Evolutionary conservation across 2,888 invertebrate species (phyloP), one percentile per base, ranked within the genome.

Genomic region (Trichopria drosophilae): DNA sequence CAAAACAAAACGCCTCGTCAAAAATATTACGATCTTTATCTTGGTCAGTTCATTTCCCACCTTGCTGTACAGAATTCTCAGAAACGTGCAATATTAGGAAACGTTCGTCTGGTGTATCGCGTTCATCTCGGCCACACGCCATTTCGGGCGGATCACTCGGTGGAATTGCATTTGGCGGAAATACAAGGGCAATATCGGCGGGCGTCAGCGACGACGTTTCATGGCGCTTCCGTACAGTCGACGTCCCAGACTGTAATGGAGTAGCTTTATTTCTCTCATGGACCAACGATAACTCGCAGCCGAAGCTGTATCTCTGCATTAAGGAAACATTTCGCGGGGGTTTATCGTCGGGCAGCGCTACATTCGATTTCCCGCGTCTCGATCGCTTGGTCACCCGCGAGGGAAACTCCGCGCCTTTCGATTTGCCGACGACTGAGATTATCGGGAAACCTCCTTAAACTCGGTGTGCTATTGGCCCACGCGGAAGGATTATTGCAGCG

Each of bases 241-340:
- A 34, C 31, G 22, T 18, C 15, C 20, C 12, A 37, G 50, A 46
- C 46, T 43, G 34, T 50, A 42, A 53, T 53, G 46, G 49, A 49
- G 41, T 44, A 28, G 31, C 44, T 32, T 28, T 29, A 60, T 66
- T 61, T 63, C 62, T 62, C 65, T 59, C 59, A 50, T 40, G 53
- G 49, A 48, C 46, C 34, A 19, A 47, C 58, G 52, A 63, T 63
- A 64, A 63, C 62, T 67, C 59, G 41, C 49, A 62, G 52, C 40
- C 53, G 51, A 35, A 45, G 53, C 51, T 61, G 58, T 59, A 63
- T 61, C 59, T 58, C 46, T 51, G 60, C 61, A 66, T 68, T 66
- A 66, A 64, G 62, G 55, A 61, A 65, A 57, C 61, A 59, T 63
- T 61, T 55, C 58, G 49, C 49, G 51, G 50, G 56, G 58, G 57